These are phyloP conservation scores for Palythoa grandis DNA, from an alignment of 92 coral and sea anemone genomes.

Conservation along the genomic window DNA sequence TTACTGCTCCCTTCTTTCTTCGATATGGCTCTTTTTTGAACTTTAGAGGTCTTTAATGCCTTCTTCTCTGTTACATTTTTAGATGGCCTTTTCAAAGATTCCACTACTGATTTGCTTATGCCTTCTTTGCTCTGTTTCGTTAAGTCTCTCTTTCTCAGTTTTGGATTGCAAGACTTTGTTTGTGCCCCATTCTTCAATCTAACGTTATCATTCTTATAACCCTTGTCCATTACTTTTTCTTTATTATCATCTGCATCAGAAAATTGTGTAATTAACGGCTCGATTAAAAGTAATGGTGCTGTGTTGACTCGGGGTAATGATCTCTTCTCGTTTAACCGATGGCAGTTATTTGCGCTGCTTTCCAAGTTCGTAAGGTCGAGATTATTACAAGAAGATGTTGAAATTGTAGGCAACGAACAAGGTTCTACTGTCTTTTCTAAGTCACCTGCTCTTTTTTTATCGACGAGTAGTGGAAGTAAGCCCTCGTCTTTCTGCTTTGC, in stretches of 20 bases:
- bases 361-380: neutral
- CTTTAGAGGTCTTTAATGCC: neutral
- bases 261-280: neutral
- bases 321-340: neutral
- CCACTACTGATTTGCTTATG: neutral
- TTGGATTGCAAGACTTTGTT: slow-evolving; percentile 1
- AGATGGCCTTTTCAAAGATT: neutral
- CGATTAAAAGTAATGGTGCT: neutral
- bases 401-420: neutral
- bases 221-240: neutral
- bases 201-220: neutral
- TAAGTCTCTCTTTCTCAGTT: neutral
- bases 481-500: neutral
- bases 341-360: neutral
- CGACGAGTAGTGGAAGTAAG: neutral
- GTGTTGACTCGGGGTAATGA: neutral
- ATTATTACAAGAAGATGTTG: neutral
- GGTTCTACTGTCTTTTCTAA: neutral
- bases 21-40: neutral
- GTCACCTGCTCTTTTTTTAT: neutral
- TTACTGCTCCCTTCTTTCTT: neutral
- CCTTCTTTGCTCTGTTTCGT: neutral
- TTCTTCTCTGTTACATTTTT: neutral
- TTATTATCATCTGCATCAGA: neutral
- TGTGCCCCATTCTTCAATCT: neutral